Percentiles rank a stretch among this genome's conserved stretches.
Conservation (phyloP, 2,113 vertebrate species). For the Anthoscopus minutus region DNA sequence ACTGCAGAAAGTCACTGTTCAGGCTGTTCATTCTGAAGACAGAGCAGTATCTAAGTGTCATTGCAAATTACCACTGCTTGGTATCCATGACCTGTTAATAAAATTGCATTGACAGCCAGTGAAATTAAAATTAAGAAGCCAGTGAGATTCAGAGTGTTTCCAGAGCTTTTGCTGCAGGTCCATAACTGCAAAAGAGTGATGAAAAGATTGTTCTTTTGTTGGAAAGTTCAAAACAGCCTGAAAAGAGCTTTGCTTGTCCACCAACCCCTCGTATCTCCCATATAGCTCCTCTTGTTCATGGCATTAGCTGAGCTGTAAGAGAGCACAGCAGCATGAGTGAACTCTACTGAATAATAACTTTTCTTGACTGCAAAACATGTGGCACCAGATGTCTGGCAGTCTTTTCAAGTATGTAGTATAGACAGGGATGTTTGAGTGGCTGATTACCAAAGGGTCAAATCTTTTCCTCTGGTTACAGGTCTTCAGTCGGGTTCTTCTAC, state of each 20-base stretch:
- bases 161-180: neutral
- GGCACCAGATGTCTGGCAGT: neutral
- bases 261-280: neutral
- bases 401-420: neutral
- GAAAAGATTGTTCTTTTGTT: neutral
- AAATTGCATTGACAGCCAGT: neutral
- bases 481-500: constrained; percentile 80
- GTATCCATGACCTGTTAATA: neutral
- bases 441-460: neutral
- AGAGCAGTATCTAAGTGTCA: neutral
- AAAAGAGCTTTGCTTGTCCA: neutral
- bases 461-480: constrained; percentile 69
- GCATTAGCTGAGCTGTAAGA: neutral
- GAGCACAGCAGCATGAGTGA: neutral
- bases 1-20: neutral
- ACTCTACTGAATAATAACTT: neutral
- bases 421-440: neutral
- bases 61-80: neutral
- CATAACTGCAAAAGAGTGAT: neutral
- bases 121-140: neutral
- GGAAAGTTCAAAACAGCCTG: neutral
- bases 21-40: neutral
- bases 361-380: neutral
- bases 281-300: neutral
- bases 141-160: neutral